Evolutionary conservation across 2,113 vertebrate species (phyloP).

Genomic region (Actinemys pallida): DNA sequence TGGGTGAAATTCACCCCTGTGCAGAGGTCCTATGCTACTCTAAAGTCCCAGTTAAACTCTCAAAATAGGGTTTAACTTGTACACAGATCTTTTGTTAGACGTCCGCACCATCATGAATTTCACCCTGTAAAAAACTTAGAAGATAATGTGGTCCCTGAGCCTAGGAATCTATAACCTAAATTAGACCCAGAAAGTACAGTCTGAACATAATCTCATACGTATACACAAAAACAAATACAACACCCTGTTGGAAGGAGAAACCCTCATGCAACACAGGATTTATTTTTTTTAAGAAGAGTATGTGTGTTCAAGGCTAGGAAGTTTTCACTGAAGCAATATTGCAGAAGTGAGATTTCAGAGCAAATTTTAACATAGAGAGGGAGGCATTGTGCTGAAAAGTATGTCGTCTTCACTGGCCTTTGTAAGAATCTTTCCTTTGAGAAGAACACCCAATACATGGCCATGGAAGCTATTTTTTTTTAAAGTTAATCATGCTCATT

Average conservation of each 20-base stretch:
- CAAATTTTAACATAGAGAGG: not conserved
- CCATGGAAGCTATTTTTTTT: constrained; percentile 2
- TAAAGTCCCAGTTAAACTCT: not conserved
- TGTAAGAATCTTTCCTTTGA: not conserved
- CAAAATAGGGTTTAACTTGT: not conserved
- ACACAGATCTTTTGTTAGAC: not conserved
- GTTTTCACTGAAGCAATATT: not conserved
- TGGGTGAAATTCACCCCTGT: not conserved
- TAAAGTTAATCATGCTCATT: not conserved
- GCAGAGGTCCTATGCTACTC: not conserved
- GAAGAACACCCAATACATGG: not conserved
- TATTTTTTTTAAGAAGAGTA: not conserved
- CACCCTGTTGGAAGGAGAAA: not conserved
- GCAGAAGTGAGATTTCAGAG: not conserved
- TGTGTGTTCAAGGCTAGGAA: not conserved
- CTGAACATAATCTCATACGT: not conserved
- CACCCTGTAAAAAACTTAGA: not conserved
- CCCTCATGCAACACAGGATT: not conserved
- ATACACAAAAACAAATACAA: not conserved
- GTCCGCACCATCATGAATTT: not conserved
- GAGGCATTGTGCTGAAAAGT: not conserved
- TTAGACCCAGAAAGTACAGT: not conserved
- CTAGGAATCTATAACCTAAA: not conserved
- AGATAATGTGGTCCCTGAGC: not conserved
- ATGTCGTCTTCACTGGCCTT: not conserved